Percentiles rank a stretch among this genome's conserved stretches.
phyloP scores from a whole-genome alignment of 2,888 invertebrate species.

The Meandrusa payeni region DNA sequence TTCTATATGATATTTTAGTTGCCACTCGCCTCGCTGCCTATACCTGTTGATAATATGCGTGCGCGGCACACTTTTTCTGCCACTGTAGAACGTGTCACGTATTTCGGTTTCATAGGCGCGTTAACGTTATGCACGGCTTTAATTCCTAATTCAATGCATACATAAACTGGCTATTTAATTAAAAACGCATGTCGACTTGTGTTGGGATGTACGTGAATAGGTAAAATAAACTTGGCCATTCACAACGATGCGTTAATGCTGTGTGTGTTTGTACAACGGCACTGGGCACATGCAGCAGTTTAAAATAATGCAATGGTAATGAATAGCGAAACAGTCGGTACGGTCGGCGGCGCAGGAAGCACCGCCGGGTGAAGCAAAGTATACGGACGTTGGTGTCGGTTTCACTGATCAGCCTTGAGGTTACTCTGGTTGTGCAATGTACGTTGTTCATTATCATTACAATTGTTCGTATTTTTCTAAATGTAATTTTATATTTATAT shows the following conservation, averaged over 20 bases:
- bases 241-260: constrained; percentile 16
- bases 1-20: constrained; percentile 13
- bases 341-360: constrained; percentile 33
- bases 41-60: constrained; percentile 1
- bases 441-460: constrained; percentile 24
- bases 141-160: constrained; percentile 10
- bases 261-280: constrained; percentile 19
- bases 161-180: constrained; percentile 18
- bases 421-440: constrained; percentile 49
- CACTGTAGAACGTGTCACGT: constrained; percentile 11
- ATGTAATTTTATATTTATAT: too few relatives aligned
- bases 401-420: constrained; percentile 60
- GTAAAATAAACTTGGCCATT: constrained; percentile 22
- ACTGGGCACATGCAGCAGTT: constrained; percentile 1
- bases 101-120: constrained; percentile 3
- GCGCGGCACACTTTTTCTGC: constrained; percentile 7
- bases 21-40: neutral
- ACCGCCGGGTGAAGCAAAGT: constrained; percentile 41
- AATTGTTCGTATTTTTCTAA: constrained; percentile 14
- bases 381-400: constrained; percentile 56
- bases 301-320: constrained; percentile 20
- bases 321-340: constrained; percentile 20
- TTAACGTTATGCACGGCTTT: constrained; percentile 9
- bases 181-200: constrained; percentile 15
- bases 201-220: constrained; percentile 8